Evolutionary conservation across 1,140 invertebrate species (phyloP).

Genomic region (Drosophila guanche): DNA sequence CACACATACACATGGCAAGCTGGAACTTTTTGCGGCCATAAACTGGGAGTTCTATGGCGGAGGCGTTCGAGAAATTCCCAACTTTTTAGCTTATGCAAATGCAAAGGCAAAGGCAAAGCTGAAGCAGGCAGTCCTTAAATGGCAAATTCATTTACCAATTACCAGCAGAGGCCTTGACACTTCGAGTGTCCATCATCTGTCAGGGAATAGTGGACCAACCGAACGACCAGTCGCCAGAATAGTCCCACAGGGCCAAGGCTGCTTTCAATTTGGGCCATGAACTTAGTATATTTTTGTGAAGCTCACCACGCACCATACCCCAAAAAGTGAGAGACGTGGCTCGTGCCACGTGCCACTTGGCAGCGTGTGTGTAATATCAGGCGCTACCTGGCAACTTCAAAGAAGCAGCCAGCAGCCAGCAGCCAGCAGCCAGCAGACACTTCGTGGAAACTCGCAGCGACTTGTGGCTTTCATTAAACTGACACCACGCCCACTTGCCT

Average conservation of each 20-base stretch:
- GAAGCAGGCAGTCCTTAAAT: constrained; percentile 25
- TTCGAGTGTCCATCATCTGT: constrained; percentile 18
- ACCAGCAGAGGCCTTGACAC: constrained; percentile 24
- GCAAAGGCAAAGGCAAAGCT: constrained; percentile 1
- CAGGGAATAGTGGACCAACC: background rate
- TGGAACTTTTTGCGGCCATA: constrained; percentile 36
- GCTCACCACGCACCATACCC: constrained; percentile 10
- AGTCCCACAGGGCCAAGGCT: background rate
- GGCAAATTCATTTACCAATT: constrained; percentile 33
- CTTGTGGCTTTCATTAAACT: constrained; percentile 72
- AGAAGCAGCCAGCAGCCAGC: constrained; percentile 32
- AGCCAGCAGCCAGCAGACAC: constrained; percentile 16
- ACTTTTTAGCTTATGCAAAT: constrained; percentile 41
- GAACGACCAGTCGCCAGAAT: too few species aligned
- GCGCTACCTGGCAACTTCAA: constrained; percentile 64
- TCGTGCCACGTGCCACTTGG: constrained; percentile 49
- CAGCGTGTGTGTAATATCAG: constrained; percentile 46
- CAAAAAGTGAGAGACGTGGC: background rate
- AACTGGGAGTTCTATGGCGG: constrained; percentile 18
- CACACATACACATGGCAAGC: constrained; percentile 8
- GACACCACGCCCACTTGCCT: constrained; percentile 34
- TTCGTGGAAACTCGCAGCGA: constrained; percentile 47
- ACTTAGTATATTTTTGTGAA: constrained; percentile 7
- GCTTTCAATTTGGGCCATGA: constrained; percentile 6
- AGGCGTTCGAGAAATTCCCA: constrained; percentile 12